These are phyloP conservation scores for Dallia pectoralis DNA, from an alignment of 2,797 vertebrate species.

Conservation along the genomic window DNA sequence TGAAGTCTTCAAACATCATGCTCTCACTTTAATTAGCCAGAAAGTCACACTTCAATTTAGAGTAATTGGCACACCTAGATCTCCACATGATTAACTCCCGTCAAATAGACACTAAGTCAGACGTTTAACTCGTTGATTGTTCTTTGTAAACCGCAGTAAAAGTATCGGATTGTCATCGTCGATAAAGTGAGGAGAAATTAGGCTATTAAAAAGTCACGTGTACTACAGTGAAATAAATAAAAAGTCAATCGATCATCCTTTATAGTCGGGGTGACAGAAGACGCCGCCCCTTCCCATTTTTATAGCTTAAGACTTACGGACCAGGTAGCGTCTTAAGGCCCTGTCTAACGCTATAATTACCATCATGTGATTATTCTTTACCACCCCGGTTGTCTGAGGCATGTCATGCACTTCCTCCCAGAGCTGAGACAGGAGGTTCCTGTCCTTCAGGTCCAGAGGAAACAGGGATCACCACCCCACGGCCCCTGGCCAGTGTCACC, in stretches of 20 bases:
- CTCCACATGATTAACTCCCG: not conserved
- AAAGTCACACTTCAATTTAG: constrained; percentile 8
- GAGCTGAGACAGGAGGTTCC: constrained; percentile 14
- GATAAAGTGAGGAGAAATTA: not conserved
- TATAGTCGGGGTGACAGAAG: not conserved
- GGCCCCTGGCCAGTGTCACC: constrained; percentile 16
- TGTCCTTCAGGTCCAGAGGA: constrained; percentile 32
- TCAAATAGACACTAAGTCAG: not conserved
- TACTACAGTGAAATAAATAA: not conserved
- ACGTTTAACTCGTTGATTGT: not conserved
- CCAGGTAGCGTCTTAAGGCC: not conserved
- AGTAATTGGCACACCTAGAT: not conserved
- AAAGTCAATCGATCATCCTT: not conserved
- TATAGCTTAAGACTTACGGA: not conserved
- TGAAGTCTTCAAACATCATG: constrained; percentile 14
- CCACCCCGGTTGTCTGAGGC: constrained; percentile 2
- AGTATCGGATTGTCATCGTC: too few relatives aligned
- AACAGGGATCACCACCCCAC: constrained; percentile 30
- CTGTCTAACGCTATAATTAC: not conserved
- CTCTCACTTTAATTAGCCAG: not conserved
- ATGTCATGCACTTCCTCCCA: constrained; percentile 14
- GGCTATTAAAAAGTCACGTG: not conserved
- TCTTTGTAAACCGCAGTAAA: not conserved
- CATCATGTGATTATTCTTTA: not conserved
- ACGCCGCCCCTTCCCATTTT: not conserved